Evolutionary conservation across 2,113 vertebrate genomes (phyloP).

Genomic region (Phodopus roborovskii): DNA sequence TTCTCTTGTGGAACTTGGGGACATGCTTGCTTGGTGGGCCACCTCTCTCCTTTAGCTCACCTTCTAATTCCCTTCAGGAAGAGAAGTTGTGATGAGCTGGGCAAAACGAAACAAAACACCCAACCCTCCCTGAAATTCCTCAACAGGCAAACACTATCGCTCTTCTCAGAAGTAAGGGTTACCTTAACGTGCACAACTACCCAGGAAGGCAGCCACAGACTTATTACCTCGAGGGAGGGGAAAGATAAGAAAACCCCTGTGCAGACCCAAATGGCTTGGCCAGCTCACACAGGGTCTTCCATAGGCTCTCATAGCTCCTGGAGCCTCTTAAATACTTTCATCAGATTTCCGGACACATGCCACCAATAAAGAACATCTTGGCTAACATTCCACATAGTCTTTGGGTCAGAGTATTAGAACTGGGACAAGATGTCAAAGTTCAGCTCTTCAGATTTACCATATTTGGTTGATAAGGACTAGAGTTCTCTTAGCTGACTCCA

Average conservation of each 20-base stretch:
- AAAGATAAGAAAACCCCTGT: neutral
- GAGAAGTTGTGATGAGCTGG: neutral
- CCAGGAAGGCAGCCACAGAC: neutral
- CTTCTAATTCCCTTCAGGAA: neutral
- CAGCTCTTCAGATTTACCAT: neutral
- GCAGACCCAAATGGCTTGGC: neutral
- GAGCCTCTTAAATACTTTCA: neutral
- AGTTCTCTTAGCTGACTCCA: neutral
- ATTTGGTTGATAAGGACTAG: neutral
- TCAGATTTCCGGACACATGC: neutral
- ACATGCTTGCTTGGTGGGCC: neutral
- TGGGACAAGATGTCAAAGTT: neutral
- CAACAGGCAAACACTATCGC: neutral
- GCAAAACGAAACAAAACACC: neutral
- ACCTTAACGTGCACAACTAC: neutral
- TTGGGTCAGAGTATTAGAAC: conserved; percentile 12
- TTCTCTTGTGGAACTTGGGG: neutral
- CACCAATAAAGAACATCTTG: neutral
- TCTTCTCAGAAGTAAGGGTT: neutral
- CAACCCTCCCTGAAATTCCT: neutral
- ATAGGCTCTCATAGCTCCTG: neutral
- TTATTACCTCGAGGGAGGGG: neutral
- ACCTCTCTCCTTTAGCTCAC: neutral
- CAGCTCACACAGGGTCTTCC: neutral
- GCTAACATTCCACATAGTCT: neutral